phyloP scores from a whole-genome alignment of 2,797 vertebrate species.

The Pristis pectinata region DNA sequence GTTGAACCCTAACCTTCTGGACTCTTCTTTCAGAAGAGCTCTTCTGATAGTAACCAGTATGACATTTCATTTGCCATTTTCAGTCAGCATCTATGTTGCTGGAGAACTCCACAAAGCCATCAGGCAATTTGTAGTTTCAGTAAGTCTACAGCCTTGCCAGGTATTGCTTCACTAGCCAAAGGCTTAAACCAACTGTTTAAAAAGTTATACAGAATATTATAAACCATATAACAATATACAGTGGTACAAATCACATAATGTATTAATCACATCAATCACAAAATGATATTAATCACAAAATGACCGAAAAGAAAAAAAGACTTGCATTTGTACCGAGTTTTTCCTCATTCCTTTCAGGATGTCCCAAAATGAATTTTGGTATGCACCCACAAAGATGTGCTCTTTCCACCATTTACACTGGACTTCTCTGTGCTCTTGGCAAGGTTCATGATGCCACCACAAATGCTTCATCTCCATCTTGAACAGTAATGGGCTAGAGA shows the following conservation, averaged over 20 bases:
- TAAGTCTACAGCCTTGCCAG: not conserved
- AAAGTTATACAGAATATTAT: not conserved
- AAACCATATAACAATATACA: not conserved
- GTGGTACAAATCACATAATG: not conserved
- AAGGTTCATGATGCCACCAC: too few species aligned
- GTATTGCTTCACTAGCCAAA: not conserved
- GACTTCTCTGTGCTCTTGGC: too few species aligned
- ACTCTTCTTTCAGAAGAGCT: not conserved
- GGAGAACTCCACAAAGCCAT: not conserved
- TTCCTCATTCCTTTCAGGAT: too few species aligned
- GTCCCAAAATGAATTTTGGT: too few species aligned
- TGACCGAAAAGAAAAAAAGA: not conserved
- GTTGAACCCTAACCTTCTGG: not conserved
- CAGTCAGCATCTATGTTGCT: not conserved
- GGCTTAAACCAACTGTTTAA: not conserved
- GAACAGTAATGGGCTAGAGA: too few species aligned
- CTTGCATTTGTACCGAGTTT: not conserved
- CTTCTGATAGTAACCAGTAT: not conserved
- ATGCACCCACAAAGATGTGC: too few species aligned
- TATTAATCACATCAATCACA: not conserved
- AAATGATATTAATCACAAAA: too few species aligned
- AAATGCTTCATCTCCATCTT: too few species aligned
- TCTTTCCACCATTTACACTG: too few species aligned
- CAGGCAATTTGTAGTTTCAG: not conserved
- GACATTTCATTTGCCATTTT: not conserved